Percentiles rank a stretch among this genome's conserved stretches.
Evolutionary conservation across 2,797 vertebrate genomes (phyloP).

Genomic region (Smutsia gigantea): DNA sequence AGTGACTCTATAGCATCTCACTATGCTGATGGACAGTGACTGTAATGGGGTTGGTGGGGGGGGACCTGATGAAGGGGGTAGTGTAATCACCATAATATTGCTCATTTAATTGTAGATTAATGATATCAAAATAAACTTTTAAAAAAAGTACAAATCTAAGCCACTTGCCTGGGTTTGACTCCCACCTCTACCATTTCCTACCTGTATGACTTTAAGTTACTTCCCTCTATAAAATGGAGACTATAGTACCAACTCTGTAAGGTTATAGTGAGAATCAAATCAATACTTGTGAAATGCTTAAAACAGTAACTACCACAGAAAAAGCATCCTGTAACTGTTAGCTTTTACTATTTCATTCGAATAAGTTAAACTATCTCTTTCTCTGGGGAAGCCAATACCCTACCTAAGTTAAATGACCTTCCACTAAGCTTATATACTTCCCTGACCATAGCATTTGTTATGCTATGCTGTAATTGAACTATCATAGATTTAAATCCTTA

Average conservation of each 20-base stretch:
- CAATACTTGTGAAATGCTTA: background rate
- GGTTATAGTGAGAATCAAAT: background rate
- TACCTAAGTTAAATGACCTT: background rate
- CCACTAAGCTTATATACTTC: background rate
- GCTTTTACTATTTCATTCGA: background rate
- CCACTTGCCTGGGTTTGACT: slow-evolving; percentile 14
- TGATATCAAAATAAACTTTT: too few species aligned
- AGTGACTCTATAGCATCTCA: too few species aligned
- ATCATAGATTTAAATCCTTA: background rate
- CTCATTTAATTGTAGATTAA: too few species aligned
- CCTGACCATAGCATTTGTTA: background rate
- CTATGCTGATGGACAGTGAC: too few species aligned
- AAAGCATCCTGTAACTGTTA: background rate
- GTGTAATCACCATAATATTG: too few species aligned
- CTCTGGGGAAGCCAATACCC: background rate
- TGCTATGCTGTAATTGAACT: background rate
- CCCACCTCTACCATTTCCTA: background rate
- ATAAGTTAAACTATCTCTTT: slow-evolving; percentile 1
- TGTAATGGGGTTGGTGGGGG: too few species aligned
- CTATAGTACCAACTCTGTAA: background rate
- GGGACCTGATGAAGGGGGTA: too few species aligned
- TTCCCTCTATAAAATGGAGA: background rate
- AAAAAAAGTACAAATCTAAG: slow-evolving; percentile 33
- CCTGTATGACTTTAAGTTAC: background rate
- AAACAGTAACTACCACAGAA: background rate